Base-by-base conservation (phyloP, 2,888 invertebrate species). In the Scaptodrosophila latifasciaeformis region DNA sequence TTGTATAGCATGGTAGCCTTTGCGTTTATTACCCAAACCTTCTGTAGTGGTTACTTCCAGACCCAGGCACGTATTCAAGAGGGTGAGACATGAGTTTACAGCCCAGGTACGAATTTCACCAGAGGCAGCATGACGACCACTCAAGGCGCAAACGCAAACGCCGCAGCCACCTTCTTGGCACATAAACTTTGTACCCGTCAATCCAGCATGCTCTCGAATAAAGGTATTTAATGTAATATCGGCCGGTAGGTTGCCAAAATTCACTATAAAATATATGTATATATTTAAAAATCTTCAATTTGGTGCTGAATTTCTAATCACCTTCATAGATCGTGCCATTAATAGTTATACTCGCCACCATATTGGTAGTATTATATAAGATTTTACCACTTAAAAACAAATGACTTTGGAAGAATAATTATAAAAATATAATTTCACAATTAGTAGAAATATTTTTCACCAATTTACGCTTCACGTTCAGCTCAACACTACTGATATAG, bases 1-100 rank as follows among this genome's bases (percentile, higher is more conserved):
- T 79, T 93, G 92, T 37, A 93, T 89, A n/a, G 89, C 88, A 70
- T 93, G 91, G 76, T 92, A 92, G 4, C 92, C 92, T 1, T 82
- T 86, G 29, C 86, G 88, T 68, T 88, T 88, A 79, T 89, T 90
- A 2, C 93, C 93, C 44, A 94, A 84, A 0, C 93, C 92, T 85
- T 94, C 94, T 1, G 91, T 87, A 0, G 94, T 94, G 10, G 88
- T 90, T 30, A 94, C 88, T 45, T 90, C 89, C 90, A 92, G 91
- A 5, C 91, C 88, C 69, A 90, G 88, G 67, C 92, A 92, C 2
- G 89, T 88, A 31, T 90, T 86, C 1, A 91, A 83, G 2, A 91
- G 89, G 0, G 90, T 89, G 9, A 92, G 85, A 68, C 92, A 92
- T 90, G 92, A 92, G 82, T 92, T 92, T 0, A 91, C 90, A 31